Percentiles rank a stretch among this genome's conserved stretches.
Evolutionary conservation across 1,140 invertebrate species (phyloP).

Genomic region (Teleogryllus occipitalis): DNA sequence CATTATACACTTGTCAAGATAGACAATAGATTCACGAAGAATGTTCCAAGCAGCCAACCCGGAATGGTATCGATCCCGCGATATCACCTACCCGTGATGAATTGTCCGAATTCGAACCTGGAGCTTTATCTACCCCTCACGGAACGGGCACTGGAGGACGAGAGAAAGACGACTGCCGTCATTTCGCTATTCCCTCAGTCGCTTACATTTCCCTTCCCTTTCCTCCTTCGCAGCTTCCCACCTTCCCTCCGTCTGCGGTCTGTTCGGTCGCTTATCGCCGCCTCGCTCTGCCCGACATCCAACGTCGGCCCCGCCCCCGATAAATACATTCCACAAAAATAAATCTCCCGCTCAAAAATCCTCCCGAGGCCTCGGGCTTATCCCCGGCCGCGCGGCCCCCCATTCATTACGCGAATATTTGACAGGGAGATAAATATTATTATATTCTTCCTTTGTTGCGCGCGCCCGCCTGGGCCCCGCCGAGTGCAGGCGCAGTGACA

Average conservation of each 20-base stretch:
- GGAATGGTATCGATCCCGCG: no score
- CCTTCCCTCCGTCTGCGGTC: background rate
- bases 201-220: background rate
- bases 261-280: background rate
- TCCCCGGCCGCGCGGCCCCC: background rate
- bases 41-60: no score
- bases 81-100: no score
- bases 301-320: background rate
- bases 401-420: background rate
- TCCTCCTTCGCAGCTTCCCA: background rate
- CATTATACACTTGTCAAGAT: no score
- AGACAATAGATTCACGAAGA: no score
- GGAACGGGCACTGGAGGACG: no score
- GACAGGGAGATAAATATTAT: constrained; percentile 1
- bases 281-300: background rate
- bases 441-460: background rate
- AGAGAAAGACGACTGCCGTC: no score
- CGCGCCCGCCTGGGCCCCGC: no score
- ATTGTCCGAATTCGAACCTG: no score
- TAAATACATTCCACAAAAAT: constrained; percentile 6
- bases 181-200: background rate
- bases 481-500: background rate
- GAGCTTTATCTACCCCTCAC: no score
- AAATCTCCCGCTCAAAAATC: background rate
- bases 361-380: background rate